These are phyloP conservation scores for Bacillus rossius DNA, from an alignment of 1,140 invertebrate species.

Conservation along the genomic window DNA sequence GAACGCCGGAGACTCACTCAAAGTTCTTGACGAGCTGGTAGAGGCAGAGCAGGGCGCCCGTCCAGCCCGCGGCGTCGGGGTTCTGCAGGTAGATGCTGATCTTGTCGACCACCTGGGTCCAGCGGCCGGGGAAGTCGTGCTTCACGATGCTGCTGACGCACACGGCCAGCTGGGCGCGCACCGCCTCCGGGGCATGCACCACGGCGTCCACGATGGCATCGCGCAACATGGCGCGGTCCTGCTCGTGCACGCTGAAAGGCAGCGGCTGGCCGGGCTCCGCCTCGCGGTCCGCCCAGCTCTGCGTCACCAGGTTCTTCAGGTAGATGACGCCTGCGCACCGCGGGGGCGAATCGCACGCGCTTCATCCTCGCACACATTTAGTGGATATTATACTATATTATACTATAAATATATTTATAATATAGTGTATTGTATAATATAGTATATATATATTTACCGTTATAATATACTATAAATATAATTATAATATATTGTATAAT, in stretches of 20 bases:
- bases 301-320: slow-evolving; percentile 90
- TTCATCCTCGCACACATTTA: no score
- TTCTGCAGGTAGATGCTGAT: slow-evolving; percentile 77
- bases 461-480: no score
- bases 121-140: slow-evolving; percentile 91
- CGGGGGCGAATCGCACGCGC: no score
- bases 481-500: no score
- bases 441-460: no score
- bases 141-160: slow-evolving; percentile 92
- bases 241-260: slow-evolving; percentile 90
- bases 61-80: slow-evolving; percentile 79
- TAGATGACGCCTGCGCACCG: slow-evolving; percentile 91
- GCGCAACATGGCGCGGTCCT: slow-evolving; percentile 89
- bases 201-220: slow-evolving; percentile 93
- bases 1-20: slow-evolving; percentile 78
- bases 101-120: slow-evolving; percentile 95
- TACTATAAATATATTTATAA: no score
- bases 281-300: slow-evolving; percentile 86
- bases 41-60: slow-evolving; percentile 85
- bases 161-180: slow-evolving; percentile 86
- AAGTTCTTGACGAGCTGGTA: slow-evolving; percentile 96
- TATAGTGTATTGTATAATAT: no score
- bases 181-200: slow-evolving; percentile 83
- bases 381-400: no score
- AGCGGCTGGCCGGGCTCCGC: slow-evolving; percentile 60